phyloP scores from a whole-genome alignment of 2,888 invertebrate species.

The Lampropteryx suffumata region DNA sequence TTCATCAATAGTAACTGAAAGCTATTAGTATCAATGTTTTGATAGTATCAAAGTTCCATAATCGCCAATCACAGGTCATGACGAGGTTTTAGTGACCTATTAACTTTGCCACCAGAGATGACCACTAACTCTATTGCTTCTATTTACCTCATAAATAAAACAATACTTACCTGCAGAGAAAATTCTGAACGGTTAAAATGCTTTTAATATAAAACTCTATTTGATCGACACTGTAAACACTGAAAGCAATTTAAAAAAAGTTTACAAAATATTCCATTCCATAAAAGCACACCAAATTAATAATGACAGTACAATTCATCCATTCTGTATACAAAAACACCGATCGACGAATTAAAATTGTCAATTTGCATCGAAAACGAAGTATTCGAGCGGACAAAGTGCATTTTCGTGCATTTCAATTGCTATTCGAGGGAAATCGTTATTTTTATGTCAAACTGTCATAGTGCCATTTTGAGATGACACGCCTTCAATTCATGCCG shows the following conservation, averaged over 20 bases:
- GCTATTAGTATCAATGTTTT: too few relatives aligned
- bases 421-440: conserved; percentile 18
- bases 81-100: too few relatives aligned
- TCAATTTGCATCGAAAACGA: conserved; percentile 26
- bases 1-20: too few relatives aligned
- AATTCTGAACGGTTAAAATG: too few relatives aligned
- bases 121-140: too few relatives aligned
- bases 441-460: conserved; percentile 25
- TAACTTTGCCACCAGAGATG: too few relatives aligned
- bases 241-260: not conserved
- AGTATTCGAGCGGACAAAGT: conserved; percentile 25
- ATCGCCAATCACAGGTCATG: too few relatives aligned
- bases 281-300: conserved; percentile 11
- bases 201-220: not conserved
- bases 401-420: conserved; percentile 25
- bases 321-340: conserved; percentile 11
- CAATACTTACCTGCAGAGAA: too few relatives aligned
- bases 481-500: not conserved
- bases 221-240: conserved; percentile 1
- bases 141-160: too few relatives aligned
- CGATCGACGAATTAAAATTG: conserved; percentile 25
- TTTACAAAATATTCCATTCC: conserved; percentile 10
- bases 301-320: conserved; percentile 14
- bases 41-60: too few relatives aligned
- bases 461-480: conserved; percentile 5